Evolutionary conservation across 2,797 vertebrate species (phyloP).

Genomic region (Euthynnus affinis): DNA sequence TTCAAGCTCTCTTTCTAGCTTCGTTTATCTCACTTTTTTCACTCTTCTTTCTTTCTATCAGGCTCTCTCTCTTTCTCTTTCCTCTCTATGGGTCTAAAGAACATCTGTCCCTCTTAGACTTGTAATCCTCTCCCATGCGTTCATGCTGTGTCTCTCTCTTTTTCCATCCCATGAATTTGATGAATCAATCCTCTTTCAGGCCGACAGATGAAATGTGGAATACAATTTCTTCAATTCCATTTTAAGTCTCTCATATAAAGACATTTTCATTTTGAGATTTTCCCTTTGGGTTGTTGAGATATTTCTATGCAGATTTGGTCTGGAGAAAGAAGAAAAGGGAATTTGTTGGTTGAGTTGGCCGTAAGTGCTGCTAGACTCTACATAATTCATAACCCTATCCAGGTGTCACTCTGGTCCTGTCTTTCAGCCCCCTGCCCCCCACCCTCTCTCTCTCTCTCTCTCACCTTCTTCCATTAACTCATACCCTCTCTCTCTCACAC

Average conservation of each 20-base stretch:
- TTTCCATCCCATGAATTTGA: slow-evolving; percentile 13
- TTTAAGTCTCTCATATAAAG: slow-evolving; percentile 12
- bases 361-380: slow-evolving; percentile 44
- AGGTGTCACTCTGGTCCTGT: slow-evolving; percentile 59
- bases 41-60: slow-evolving; percentile 26
- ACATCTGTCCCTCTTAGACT: slow-evolving; percentile 54
- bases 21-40: slow-evolving; percentile 43
- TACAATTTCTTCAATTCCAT: background rate
- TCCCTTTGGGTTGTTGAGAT: slow-evolving; percentile 21
- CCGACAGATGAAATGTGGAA: background rate
- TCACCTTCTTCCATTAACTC: slow-evolving; percentile 51
- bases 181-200: slow-evolving; percentile 8
- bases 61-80: background rate
- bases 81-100: slow-evolving; percentile 29
- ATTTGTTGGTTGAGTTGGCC: slow-evolving; percentile 52
- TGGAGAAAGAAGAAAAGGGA: slow-evolving; percentile 19
- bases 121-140: slow-evolving; percentile 49
- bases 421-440: background rate
- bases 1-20: slow-evolving; percentile 28
- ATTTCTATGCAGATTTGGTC: slow-evolving; percentile 48
- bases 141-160: slow-evolving; percentile 4
- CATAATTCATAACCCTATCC: slow-evolving; percentile 70
- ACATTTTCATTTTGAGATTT: slow-evolving; percentile 12
- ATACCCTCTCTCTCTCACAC: slow-evolving; percentile 32
- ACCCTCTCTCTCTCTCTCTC: background rate